Evolutionary conservation across 2,797 vertebrate genomes (phyloP).

Genomic region (Moxostoma hubbsi): DNA sequence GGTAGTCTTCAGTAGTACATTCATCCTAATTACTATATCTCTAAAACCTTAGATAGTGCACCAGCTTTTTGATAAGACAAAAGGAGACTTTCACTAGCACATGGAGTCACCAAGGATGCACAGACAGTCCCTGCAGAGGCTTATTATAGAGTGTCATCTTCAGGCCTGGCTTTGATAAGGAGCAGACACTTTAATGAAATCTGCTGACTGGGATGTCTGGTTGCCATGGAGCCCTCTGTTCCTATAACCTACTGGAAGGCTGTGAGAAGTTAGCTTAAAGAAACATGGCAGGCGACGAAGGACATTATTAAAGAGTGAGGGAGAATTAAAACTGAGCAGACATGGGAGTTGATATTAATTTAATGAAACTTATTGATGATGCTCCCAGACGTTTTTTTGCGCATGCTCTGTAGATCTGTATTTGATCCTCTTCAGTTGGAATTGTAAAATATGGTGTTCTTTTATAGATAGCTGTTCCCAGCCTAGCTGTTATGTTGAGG

Average conservation of each 20-base stretch:
- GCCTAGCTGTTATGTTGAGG: background rate
- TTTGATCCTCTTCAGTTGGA: background rate
- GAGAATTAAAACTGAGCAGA: background rate
- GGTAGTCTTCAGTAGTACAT: slow-evolving; percentile 50
- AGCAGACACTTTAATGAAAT: slow-evolving; percentile 46
- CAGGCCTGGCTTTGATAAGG: slow-evolving; percentile 41
- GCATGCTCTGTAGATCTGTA: background rate
- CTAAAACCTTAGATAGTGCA: slow-evolving; percentile 40
- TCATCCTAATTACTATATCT: slow-evolving; percentile 52
- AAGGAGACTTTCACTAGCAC: slow-evolving; percentile 15
- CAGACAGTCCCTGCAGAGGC: slow-evolving; percentile 44
- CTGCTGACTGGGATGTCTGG: slow-evolving; percentile 33
- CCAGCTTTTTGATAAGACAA: slow-evolving; percentile 29
- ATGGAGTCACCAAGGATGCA: slow-evolving; percentile 30
- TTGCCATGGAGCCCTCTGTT: slow-evolving; percentile 23
- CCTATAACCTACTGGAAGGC: background rate
- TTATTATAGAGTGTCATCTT: slow-evolving; percentile 41
- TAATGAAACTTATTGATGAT: background rate
- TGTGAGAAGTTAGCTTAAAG: slow-evolving; percentile 60
- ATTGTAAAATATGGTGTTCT: background rate
- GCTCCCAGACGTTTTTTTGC: background rate
- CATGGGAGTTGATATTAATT: background rate
- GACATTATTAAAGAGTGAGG: slow-evolving; percentile 18
- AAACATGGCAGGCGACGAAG: slow-evolving; percentile 45
- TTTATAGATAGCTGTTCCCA: background rate